phyloP scores from a whole-genome alignment of 2,113 vertebrate genomes.

The Rhinichthys klamathensis region DNA sequence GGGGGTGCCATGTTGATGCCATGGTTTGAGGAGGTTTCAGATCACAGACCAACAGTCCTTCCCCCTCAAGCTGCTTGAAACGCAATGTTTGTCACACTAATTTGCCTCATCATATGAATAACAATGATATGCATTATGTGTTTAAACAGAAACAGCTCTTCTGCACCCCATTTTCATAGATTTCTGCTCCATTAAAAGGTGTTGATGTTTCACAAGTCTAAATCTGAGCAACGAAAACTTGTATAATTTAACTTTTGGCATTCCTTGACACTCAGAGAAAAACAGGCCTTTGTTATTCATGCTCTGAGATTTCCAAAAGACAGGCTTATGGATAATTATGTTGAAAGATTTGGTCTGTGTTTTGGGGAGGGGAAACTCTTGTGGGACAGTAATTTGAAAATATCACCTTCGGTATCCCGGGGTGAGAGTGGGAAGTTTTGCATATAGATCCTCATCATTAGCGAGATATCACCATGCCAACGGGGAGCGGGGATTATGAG shows the following conservation, averaged over 20 bases:
- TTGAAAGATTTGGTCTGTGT: slow-evolving; percentile 52
- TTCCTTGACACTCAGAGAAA: background rate
- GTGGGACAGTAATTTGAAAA: slow-evolving; percentile 51
- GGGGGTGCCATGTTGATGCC: slow-evolving; percentile 4
- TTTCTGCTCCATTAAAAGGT: background rate
- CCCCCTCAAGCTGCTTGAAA: background rate
- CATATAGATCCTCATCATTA: slow-evolving; percentile 64
- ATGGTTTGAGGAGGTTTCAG: slow-evolving; percentile 17
- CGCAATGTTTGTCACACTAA: slow-evolving; percentile 48
- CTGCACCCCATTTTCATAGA: background rate
- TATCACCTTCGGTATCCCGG: slow-evolving; percentile 56
- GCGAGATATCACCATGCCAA: slow-evolving; percentile 52
- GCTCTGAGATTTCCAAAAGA: background rate
- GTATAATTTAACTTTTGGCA: background rate
- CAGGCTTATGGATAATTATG: slow-evolving; percentile 26
- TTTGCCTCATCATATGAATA: slow-evolving; percentile 68
- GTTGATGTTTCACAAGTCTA: background rate
- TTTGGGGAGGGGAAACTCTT: background rate
- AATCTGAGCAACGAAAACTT: background rate
- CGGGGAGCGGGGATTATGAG: slow-evolving; percentile 48
- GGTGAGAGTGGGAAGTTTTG: slow-evolving; percentile 55
- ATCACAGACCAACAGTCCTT: background rate
- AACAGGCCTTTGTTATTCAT: slow-evolving; percentile 14
- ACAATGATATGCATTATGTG: slow-evolving; percentile 1
- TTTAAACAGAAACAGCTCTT: background rate